Percentiles rank a stretch among this genome's conserved stretches.
Conservation (phyloP, 1,140 invertebrate species). For the Drosophila equinoxialis region DNA sequence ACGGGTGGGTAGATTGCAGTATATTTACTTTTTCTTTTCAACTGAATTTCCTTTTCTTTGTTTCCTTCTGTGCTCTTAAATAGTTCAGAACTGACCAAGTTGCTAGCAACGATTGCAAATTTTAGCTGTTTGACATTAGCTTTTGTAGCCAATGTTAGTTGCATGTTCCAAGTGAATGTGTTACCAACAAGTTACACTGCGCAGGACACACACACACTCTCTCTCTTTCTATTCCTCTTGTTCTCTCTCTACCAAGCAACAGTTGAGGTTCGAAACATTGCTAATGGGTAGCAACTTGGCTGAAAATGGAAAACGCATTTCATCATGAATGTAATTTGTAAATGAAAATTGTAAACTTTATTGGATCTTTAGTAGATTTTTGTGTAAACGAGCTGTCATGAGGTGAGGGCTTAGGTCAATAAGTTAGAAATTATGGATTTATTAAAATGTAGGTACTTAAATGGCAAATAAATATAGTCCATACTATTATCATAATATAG, state of each 20-base stretch:
- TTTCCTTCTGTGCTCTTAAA: slow-evolving; percentile 11
- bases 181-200: slow-evolving; percentile 30
- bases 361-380: slow-evolving; percentile 28
- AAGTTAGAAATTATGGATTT: slow-evolving; percentile 46
- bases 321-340: slow-evolving; percentile 11
- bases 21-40: neutral
- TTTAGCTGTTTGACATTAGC: neutral
- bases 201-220: slow-evolving; percentile 41
- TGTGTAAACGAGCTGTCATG: slow-evolving; percentile 21
- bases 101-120: slow-evolving; percentile 62
- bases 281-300: slow-evolving; percentile 29
- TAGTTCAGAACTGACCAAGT: slow-evolving; percentile 43
- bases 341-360: neutral
- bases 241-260: slow-evolving; percentile 13
- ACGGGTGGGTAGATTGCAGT: neutral
- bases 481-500: slow-evolving; percentile 72
- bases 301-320: slow-evolving; percentile 17
- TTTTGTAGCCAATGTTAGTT: slow-evolving; percentile 55
- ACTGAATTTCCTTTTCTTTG: slow-evolving; percentile 4
- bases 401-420: slow-evolving; percentile 39
- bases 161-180: neutral
- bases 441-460: slow-evolving; percentile 57
- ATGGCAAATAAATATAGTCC: slow-evolving; percentile 69
- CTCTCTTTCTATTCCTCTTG: neutral
- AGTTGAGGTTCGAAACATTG: slow-evolving; percentile 23